Conservation (phyloP, 2,113 vertebrate genomes). For the Ictalurus furcatus region DNA sequence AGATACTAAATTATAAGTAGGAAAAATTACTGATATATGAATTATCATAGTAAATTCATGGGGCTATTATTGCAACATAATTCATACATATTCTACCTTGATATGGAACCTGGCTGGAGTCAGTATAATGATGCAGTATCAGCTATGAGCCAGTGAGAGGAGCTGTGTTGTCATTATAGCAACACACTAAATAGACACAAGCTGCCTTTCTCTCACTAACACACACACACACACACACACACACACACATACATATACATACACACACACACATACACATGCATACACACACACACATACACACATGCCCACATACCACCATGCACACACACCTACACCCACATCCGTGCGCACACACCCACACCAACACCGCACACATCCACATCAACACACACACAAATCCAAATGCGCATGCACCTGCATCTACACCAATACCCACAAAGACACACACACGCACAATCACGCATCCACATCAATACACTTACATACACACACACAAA, state of each 20-base stretch:
- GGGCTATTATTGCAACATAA: background rate
- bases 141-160: slow-evolving; percentile 63
- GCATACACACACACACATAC: background rate
- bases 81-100: background rate
- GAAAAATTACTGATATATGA: background rate
- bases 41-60: background rate
- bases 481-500: too few relatives aligned
- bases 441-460: too few relatives aligned
- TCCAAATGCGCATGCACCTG: too few relatives aligned
- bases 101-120: background rate
- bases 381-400: too few relatives aligned
- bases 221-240: background rate
- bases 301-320: too few relatives aligned
- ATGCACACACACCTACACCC: background rate
- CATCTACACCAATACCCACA: too few relatives aligned
- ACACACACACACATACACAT: background rate
- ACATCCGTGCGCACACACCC: background rate
- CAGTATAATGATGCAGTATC: slow-evolving; percentile 25
- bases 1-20: background rate
- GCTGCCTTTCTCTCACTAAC: background rate
- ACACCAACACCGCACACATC: too few relatives aligned
- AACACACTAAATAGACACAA: background rate
- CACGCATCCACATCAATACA: too few relatives aligned
- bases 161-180: slow-evolving; percentile 58
- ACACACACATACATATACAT: background rate